A percentile compares a stretch with the other conserved stretches of the same genome.
Conservation (phyloP, 2,797 vertebrate species). For the Periophthalmus magnuspinnatus region DNA sequence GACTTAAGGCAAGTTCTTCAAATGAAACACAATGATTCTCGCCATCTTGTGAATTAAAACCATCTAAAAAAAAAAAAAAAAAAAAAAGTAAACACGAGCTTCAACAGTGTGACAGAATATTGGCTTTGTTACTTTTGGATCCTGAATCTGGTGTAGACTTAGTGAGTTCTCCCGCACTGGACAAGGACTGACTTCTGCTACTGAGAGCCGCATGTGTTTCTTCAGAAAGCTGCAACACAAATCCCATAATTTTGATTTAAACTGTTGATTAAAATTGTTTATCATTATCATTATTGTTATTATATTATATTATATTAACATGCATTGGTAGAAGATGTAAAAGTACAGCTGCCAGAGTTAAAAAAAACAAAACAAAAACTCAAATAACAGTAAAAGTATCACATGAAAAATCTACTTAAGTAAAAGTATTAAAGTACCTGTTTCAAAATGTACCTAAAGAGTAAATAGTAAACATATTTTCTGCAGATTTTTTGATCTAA, state of each 20-base stretch:
- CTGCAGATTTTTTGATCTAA: too few relatives aligned
- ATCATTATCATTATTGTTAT: not conserved
- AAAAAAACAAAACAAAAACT: too few relatives aligned
- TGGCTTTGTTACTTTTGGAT: conserved; percentile 67
- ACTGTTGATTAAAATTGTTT: not conserved
- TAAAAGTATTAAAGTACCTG: too few relatives aligned
- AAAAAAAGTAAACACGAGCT: not conserved
- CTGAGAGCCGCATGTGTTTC: conserved; percentile 32
- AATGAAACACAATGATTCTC: conserved; percentile 59
- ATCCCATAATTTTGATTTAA: conserved; percentile 10
- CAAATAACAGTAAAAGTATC: too few relatives aligned
- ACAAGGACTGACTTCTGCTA: conserved; percentile 51
- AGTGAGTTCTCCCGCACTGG: conserved; percentile 60
- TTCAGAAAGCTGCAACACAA: conserved; percentile 47
- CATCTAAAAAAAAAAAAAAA: conserved; percentile 55
- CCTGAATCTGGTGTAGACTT: conserved; percentile 52
- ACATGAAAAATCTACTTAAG: too few relatives aligned
- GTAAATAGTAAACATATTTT: too few relatives aligned
- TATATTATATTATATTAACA: too few relatives aligned
- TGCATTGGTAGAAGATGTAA: too few relatives aligned
- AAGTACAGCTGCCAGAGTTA: too few relatives aligned
- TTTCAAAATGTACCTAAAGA: too few relatives aligned
- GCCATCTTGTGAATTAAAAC: conserved; percentile 55
- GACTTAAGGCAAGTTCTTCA: conserved; percentile 68
- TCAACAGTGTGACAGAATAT: not conserved